A percentile compares a stretch with the other conserved stretches of the same genome.
These are phyloP conservation scores for Phaethon lepturus DNA, from an alignment of 2,113 vertebrate genomes.

Conservation along the genomic window DNA sequence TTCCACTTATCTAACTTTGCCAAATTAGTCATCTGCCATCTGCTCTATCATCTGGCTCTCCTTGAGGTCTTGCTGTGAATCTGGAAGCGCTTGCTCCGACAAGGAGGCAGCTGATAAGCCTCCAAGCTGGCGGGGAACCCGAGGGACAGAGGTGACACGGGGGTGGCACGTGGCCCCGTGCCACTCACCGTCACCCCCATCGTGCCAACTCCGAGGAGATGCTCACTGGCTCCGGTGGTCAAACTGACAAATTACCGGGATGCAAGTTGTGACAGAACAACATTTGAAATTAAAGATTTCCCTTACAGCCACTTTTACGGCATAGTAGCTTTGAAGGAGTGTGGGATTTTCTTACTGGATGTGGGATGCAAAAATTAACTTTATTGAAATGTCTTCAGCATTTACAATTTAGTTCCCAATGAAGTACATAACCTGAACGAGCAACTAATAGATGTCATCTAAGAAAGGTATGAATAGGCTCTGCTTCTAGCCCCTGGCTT, in stretches of 20 bases:
- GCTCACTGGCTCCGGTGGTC: background rate
- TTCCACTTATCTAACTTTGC: conserved; percentile 86
- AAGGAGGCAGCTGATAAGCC: conserved; percentile 55
- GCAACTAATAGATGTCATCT: background rate
- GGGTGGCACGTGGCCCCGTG: background rate
- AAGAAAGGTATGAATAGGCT: background rate
- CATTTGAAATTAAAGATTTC: background rate
- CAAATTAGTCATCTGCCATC: conserved; percentile 89
- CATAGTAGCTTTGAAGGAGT: background rate
- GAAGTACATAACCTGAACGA: background rate
- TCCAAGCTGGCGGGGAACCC: conserved; percentile 49
- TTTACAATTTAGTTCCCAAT: background rate
- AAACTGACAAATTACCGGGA: background rate
- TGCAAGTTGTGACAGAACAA: fast-evolving
- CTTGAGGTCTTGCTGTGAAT: conserved; percentile 79
- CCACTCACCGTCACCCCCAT: background rate
- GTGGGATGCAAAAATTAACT: background rate
- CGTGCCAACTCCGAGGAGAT: background rate
- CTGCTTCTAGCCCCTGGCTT: background rate
- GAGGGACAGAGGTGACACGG: background rate
- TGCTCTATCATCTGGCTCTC: conserved; percentile 87
- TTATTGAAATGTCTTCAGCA: background rate
- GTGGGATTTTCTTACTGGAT: background rate
- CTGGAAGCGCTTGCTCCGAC: conserved; percentile 61
- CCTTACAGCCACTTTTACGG: background rate